Evolutionary conservation across 2,888 invertebrate genomes (phyloP).

Genomic region (Dicyrtomina minuta): DNA sequence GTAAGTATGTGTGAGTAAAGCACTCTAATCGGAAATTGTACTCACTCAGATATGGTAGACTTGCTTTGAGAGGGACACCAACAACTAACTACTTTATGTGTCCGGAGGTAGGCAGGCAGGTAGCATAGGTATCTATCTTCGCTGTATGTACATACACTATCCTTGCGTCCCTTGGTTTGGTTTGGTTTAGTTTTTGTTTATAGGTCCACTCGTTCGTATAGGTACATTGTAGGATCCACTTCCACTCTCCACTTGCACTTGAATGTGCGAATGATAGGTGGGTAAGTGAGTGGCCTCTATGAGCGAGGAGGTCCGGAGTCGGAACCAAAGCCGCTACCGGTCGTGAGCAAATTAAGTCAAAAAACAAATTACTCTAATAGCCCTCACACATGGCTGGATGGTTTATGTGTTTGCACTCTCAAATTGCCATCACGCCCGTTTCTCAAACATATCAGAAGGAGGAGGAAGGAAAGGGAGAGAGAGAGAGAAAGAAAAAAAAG

Average conservation of each 20-base stretch:
- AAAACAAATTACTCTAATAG: slow-evolving; percentile 50
- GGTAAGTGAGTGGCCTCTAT: slow-evolving; percentile 20
- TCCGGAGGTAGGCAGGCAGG: background rate
- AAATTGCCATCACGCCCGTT: slow-evolving; percentile 52
- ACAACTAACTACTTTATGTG: background rate
- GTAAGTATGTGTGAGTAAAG: slow-evolving; percentile 16
- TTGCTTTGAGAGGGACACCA: slow-evolving; percentile 1
- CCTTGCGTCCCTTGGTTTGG: no score
- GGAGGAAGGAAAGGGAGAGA: background rate
- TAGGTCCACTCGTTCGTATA: no score
- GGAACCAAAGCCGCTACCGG: slow-evolving; percentile 10
- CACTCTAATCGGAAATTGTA: slow-evolving; percentile 29
- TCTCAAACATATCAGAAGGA: slow-evolving; percentile 46
- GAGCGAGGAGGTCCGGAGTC: no score
- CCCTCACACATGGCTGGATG: slow-evolving; percentile 34
- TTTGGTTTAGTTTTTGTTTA: no score
- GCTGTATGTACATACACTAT: no score
- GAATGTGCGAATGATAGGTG: slow-evolving; percentile 23
- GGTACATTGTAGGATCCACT: background rate
- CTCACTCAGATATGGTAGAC: slow-evolving; percentile 27
- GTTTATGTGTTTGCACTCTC: slow-evolving; percentile 48
- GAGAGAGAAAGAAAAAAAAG: background rate
- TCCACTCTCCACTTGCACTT: background rate
- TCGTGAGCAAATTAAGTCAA: slow-evolving; percentile 36
- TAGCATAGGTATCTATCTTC: background rate